phyloP scores from a whole-genome alignment of 2,888 invertebrate genomes.

The Pantelozetes paolii region DNA sequence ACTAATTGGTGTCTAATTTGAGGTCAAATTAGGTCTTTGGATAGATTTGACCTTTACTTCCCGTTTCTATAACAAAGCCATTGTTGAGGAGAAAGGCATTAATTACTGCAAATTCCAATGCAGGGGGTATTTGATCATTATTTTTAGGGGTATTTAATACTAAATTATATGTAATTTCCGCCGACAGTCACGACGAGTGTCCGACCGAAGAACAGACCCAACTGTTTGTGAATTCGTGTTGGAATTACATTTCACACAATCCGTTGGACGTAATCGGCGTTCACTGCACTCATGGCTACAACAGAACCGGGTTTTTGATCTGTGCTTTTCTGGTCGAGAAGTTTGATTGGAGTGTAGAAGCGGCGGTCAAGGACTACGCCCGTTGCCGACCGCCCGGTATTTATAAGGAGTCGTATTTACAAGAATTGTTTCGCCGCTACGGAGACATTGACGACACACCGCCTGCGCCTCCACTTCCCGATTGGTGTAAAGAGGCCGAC shows the following conservation, averaged over 20 bases:
- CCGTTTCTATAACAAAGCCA: constrained; percentile 81
- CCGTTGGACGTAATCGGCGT: constrained; percentile 75
- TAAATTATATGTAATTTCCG: no score
- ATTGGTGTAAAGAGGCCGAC: constrained; percentile 70
- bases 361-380: constrained; percentile 73
- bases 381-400: constrained; percentile 79
- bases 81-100: constrained; percentile 70
- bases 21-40: constrained; percentile 88
- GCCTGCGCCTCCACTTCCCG: constrained; percentile 71
- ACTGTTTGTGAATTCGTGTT: constrained; percentile 74
- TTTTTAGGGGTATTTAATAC: not conserved
- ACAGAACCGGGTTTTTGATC: constrained; percentile 93
- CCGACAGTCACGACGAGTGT: constrained; percentile 72
- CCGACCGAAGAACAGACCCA: constrained; percentile 78
- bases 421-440: constrained; percentile 75
- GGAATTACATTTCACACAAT: constrained; percentile 70
- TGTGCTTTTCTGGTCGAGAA: constrained; percentile 80
- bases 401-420: constrained; percentile 92
- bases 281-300: constrained; percentile 98
- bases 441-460: constrained; percentile 66
- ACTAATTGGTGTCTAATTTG: constrained; percentile 38
- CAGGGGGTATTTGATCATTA: constrained; percentile 62
- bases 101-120: constrained; percentile 84
- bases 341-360: constrained; percentile 62
- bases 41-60: constrained; percentile 93